Percentiles rank a stretch among this genome's conserved stretches.
phyloP scores from a whole-genome alignment of 2,888 invertebrate species.

The Parnassius smintheus region DNA sequence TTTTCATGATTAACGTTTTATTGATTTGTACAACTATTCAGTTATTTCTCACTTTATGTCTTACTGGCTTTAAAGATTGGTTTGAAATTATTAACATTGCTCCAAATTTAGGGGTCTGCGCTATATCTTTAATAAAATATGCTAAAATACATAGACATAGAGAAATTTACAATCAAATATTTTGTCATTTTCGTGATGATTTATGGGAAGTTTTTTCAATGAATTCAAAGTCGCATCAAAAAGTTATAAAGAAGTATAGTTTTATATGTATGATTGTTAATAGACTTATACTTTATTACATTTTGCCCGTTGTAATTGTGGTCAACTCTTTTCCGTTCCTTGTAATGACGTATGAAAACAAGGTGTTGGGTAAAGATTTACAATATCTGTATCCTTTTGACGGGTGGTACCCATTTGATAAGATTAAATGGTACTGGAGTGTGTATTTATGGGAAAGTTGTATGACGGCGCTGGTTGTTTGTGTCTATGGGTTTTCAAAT shows the following conservation, averaged over 20 bases:
- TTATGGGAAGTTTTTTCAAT: constrained; percentile 52
- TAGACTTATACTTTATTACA: constrained; percentile 53
- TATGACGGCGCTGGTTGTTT: constrained; percentile 59
- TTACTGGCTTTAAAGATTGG: constrained; percentile 48
- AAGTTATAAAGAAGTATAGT: constrained; percentile 46
- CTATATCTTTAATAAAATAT: constrained; percentile 57
- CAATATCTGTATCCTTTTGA: constrained; percentile 60
- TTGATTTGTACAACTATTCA: constrained; percentile 49
- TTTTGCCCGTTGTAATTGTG: constrained; percentile 43
- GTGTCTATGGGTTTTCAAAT: constrained; percentile 50
- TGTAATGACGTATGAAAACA: constrained; percentile 55
- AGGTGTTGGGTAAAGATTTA: constrained; percentile 43
- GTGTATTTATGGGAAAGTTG: constrained; percentile 62
- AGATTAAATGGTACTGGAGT: constrained; percentile 57
- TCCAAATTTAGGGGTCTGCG: constrained; percentile 61
- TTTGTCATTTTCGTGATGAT: constrained; percentile 49
- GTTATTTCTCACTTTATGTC: constrained; percentile 47
- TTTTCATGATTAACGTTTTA: constrained; percentile 39
- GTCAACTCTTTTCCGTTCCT: constrained; percentile 58
- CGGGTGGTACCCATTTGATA: constrained; percentile 71
- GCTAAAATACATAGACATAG: constrained; percentile 48
- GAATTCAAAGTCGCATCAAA: constrained; percentile 39
- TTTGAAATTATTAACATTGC: constrained; percentile 59
- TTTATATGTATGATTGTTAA: constrained; percentile 41
- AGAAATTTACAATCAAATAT: constrained; percentile 47